A percentile compares a stretch with the other conserved stretches of the same genome.
These are phyloP conservation scores for Trematomus bernacchii DNA, from an alignment of 2,797 vertebrate genomes.

Conservation along the genomic window DNA sequence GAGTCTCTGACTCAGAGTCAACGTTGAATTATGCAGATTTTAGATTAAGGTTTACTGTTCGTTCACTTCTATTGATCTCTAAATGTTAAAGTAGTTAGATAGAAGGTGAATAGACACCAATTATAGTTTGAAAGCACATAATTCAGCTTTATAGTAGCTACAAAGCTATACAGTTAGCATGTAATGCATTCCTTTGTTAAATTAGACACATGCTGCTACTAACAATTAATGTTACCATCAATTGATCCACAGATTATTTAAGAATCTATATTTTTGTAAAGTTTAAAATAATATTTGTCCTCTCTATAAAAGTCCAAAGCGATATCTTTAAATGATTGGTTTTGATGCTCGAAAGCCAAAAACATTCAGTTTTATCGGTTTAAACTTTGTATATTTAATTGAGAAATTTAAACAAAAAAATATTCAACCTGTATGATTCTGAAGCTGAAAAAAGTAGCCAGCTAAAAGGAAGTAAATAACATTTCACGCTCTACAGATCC, in stretches of 20 bases:
- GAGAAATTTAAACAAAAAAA: no score
- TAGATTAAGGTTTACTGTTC: not conserved
- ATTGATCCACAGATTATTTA: no score
- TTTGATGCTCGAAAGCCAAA: no score
- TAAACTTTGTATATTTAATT: no score
- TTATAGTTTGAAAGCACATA: slow-evolving; percentile 4
- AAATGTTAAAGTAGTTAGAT: not conserved
- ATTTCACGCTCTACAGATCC: no score
- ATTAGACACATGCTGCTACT: not conserved
- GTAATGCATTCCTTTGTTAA: not conserved
- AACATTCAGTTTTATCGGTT: no score
- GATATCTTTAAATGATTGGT: no score
- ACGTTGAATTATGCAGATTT: not conserved
- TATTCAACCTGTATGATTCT: not conserved
- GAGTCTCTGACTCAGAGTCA: not conserved
- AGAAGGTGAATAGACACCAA: not conserved
- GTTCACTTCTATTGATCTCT: not conserved
- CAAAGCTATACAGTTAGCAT: slow-evolving; percentile 2
- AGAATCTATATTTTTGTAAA: no score
- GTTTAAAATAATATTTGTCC: no score
- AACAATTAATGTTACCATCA: no score
- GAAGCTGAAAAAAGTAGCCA: not conserved
- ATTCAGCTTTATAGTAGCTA: not conserved
- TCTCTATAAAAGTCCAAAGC: no score
- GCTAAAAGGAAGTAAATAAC: no score